Evolutionary conservation across 2,113 vertebrate species (phyloP), one percentile per base, ranked within the genome.

Genomic region (Periophthalmodon schlosseri): DNA sequence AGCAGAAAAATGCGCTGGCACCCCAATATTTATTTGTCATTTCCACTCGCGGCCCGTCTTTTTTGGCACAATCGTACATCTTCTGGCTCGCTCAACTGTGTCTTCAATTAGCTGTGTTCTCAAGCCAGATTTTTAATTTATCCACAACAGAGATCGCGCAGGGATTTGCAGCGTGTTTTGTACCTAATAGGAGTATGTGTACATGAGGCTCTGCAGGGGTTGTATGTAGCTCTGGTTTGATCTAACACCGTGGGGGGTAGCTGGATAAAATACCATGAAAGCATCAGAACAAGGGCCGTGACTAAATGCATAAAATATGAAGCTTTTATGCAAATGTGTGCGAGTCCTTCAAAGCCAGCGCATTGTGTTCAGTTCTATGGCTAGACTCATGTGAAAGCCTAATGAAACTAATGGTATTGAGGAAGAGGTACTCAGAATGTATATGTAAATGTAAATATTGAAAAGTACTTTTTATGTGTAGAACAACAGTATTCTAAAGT

Each of bases 11-110:
- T 75, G 72, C 69, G 57, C 81, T 79, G 83, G 66, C 70, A 79
- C 77, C 72, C 70, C 70, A 78, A 83, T 86, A 84, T 89, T 89
- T 90, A 83, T 87, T 89, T 87, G 72, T 86, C 81, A 77, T 86
- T 86, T 79, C 63, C 79, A 69, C 74, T 65, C 70, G 76, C 82
- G 72, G 89, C 83, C 84, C 78, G 75, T 88, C 85, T 23, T 86
- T 80, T 81, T 79, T 88, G 86, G 84, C 83, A 76, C 87, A 84
- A 72, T 44, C 67, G 69, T 81, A 52, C 46, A 52, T 78, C 88
- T 69, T 76, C 78, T 84, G 79, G 83, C 82, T 85, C 65, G 56
- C 69, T 82, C 76, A 64, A 57, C 77, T 69, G 68, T 67, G 70
- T 79, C 61, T 79, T 75, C 65, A 79, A 79, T 88, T 72, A 69